These are phyloP conservation scores for Atractosteus spatula DNA, from an alignment of 2,113 vertebrate species.

Conservation along the genomic window DNA sequence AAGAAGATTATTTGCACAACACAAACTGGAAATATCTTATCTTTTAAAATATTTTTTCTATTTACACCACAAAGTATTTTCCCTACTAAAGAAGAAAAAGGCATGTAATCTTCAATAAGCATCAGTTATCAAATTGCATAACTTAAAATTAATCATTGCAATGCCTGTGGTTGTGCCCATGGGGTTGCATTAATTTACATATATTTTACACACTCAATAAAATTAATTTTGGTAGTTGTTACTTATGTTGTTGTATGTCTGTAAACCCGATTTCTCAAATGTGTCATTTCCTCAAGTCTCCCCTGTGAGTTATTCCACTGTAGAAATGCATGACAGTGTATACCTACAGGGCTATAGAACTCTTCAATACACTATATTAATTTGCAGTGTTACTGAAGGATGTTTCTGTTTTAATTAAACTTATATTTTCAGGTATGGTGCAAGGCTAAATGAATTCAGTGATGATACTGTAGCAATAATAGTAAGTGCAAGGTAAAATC, in stretches of 20 bases:
- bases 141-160: constrained; percentile 61
- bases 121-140: constrained; percentile 59
- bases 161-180: constrained; percentile 50
- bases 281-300: constrained; percentile 52
- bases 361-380: constrained; percentile 61
- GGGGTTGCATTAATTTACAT: constrained; percentile 60
- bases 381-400: constrained; percentile 52
- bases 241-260: constrained; percentile 44
- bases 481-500: constrained; percentile 44
- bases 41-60: neutral
- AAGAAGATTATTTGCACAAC: too few relatives aligned
- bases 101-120: constrained; percentile 10
- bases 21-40: too few relatives aligned
- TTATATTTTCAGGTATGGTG: constrained; percentile 38
- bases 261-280: constrained; percentile 50
- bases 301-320: constrained; percentile 47
- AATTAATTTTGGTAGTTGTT: constrained; percentile 36
- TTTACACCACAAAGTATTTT: neutral
- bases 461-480: constrained; percentile 37
- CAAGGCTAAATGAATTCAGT: constrained; percentile 52
- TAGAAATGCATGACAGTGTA: constrained; percentile 44
- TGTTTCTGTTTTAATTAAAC: constrained; percentile 59
- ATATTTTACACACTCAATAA: constrained; percentile 46
- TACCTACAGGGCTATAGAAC: constrained; percentile 52
- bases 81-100: constrained; percentile 23